phyloP scores from a whole-genome alignment of 2,888 invertebrate species.

The Ceratothoa steindachneri region DNA sequence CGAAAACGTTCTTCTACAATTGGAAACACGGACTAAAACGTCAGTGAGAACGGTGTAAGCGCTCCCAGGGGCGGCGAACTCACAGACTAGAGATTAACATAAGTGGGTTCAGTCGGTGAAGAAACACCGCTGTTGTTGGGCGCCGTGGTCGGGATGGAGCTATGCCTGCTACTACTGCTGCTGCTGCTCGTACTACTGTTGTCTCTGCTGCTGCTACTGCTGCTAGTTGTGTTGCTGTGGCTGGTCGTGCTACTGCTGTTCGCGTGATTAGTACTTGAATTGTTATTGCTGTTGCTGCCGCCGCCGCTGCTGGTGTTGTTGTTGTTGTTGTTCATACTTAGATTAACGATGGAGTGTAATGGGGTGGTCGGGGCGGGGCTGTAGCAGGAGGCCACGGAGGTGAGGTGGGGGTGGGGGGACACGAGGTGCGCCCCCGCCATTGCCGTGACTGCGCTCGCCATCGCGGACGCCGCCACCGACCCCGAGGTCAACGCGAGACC shows the following conservation, averaged over 20 bases:
- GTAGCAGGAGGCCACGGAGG: slow-evolving; percentile 42
- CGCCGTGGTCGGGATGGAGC: slow-evolving; percentile 18
- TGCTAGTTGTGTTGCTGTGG: slow-evolving; percentile 14
- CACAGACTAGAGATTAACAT: slow-evolving; percentile 48
- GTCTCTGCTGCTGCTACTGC: slow-evolving; percentile 19
- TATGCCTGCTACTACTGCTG: slow-evolving; percentile 38
- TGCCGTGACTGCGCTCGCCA: slow-evolving; percentile 31
- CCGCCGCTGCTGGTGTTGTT: slow-evolving; percentile 29
- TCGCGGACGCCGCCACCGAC: slow-evolving; percentile 34
- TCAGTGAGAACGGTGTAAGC: neutral
- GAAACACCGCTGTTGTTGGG: slow-evolving; percentile 30
- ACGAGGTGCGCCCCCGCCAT: slow-evolving; percentile 36
- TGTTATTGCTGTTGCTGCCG: slow-evolving; percentile 21
- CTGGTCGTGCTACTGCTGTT: slow-evolving; percentile 11
- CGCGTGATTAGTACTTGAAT: neutral
- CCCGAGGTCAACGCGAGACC: slow-evolving; percentile 25
- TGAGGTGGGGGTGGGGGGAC: slow-evolving; percentile 33
- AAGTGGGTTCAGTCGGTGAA: slow-evolving; percentile 47
- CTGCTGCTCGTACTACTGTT: slow-evolving; percentile 40
- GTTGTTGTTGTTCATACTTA: slow-evolving; percentile 46
- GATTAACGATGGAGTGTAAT: slow-evolving; percentile 47
- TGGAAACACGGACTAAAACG: neutral
- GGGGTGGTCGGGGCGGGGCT: slow-evolving; percentile 43
- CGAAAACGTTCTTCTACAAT: neutral
- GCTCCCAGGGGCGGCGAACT: slow-evolving; percentile 14